Percentiles rank a stretch among this genome's conserved stretches.
Conservation (phyloP, 1,140 invertebrate genomes). For the Apis cerana region DNA sequence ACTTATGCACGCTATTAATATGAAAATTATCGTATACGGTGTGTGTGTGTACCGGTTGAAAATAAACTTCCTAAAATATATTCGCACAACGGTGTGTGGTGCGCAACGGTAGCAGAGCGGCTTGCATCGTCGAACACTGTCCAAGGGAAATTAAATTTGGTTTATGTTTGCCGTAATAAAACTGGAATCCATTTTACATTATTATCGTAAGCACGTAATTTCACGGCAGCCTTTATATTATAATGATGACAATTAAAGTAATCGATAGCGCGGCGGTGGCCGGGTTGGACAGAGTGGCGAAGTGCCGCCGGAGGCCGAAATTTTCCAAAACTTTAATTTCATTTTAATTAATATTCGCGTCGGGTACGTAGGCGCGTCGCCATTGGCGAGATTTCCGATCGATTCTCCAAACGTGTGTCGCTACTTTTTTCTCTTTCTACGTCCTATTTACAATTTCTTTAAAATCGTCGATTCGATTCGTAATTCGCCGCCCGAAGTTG, state of each 20-base stretch:
- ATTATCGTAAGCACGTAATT: conserved; percentile 41
- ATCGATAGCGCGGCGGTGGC: conserved; percentile 16
- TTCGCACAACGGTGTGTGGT: neutral
- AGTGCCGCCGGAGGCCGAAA: neutral
- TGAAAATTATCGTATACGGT: conserved; percentile 49
- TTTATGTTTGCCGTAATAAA: conserved; percentile 44
- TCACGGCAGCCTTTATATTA: conserved; percentile 35
- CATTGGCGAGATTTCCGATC: neutral
- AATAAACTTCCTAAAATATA: conserved; percentile 54
- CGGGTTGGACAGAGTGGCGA: neutral
- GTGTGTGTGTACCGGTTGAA: conserved; percentile 34
- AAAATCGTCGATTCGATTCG: no score
- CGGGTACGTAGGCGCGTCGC: neutral
- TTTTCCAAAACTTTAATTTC: conserved; percentile 24
- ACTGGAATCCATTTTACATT: conserved; percentile 49
- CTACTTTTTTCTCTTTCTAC: neutral
- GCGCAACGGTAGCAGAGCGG: conserved; percentile 1
- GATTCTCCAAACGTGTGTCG: neutral
- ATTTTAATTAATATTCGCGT: conserved; percentile 33
- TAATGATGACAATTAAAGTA: conserved; percentile 53
- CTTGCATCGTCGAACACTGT: neutral
- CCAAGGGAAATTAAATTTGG: conserved; percentile 40
- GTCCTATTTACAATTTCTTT: neutral
- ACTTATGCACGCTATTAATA: conserved; percentile 46
- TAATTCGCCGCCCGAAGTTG: no score